These are phyloP conservation scores for Agrilus mali DNA, from an alignment of 2,888 invertebrate species.

Conservation along the genomic window DNA sequence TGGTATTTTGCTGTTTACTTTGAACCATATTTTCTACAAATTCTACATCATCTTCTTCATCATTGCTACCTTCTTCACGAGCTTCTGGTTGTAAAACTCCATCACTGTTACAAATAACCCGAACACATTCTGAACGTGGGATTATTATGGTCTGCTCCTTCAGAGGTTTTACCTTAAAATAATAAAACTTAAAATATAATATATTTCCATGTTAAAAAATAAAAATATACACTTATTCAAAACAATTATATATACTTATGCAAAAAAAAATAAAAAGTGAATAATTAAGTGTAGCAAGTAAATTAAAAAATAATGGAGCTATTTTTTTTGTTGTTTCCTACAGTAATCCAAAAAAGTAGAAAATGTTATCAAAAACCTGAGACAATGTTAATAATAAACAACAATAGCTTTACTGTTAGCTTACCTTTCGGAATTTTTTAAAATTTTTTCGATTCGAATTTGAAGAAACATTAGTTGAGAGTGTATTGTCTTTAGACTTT, in stretches of 20 bases:
- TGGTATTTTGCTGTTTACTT: too few species aligned
- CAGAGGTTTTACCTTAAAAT: constrained; percentile 15
- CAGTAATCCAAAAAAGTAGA: too few species aligned
- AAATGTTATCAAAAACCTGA: too few species aligned
- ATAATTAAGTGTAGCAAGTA: too few species aligned
- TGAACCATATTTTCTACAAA: too few species aligned
- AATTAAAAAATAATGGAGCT: too few species aligned
- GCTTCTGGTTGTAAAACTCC: neutral
- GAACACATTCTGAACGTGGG: constrained; percentile 8
- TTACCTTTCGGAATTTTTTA: constrained; percentile 21
- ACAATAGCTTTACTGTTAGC: neutral
- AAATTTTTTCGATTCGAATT: constrained; percentile 12
- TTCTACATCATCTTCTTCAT: neutral
- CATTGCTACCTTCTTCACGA: neutral
- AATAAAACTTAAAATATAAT: neutral
- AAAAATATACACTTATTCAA: neutral
- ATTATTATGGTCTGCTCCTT: constrained; percentile 17
- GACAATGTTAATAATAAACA: too few species aligned
- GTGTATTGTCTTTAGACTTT: neutral
- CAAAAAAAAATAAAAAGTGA: too few species aligned
- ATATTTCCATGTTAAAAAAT: neutral
- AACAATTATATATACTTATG: too few species aligned
- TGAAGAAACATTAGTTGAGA: constrained; percentile 3
- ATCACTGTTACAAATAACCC: constrained; percentile 4
- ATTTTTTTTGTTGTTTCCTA: too few species aligned